Evolutionary conservation across 2,797 vertebrate species (phyloP).

Genomic region (Sebastes kiyomatsui): DNA sequence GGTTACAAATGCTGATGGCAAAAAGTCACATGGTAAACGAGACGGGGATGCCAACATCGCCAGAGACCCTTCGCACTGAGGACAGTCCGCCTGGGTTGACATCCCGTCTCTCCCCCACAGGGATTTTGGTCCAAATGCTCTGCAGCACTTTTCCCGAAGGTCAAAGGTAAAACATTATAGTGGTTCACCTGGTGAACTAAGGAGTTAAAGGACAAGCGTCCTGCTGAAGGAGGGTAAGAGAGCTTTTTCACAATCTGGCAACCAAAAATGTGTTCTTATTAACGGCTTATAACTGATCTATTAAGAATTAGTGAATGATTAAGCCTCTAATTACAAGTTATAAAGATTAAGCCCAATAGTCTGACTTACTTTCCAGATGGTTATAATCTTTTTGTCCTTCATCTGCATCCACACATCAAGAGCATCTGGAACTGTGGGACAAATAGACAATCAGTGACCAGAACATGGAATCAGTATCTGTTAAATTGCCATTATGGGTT

Average conservation of each 20-base stretch:
- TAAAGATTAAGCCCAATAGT: background rate
- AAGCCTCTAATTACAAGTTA: background rate
- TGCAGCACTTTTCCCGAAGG: background rate
- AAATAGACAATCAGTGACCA: background rate
- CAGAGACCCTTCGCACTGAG: accelerated
- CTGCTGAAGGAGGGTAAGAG: background rate
- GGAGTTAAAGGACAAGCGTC: background rate
- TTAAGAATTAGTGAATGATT: background rate
- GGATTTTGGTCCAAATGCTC: background rate
- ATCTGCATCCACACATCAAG: slow-evolving; percentile 78
- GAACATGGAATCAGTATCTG: background rate
- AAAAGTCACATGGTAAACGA: too few species aligned
- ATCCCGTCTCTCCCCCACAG: accelerated
- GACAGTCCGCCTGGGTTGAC: accelerated
- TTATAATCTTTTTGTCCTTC: slow-evolving; percentile 5
- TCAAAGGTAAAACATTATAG: background rate
- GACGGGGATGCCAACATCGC: too few species aligned
- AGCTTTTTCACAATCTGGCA: background rate
- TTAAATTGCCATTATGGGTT: background rate
- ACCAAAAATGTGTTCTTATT: background rate
- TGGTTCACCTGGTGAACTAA: background rate
- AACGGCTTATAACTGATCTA: too few species aligned
- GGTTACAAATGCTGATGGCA: too few species aligned
- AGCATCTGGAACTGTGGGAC: slow-evolving; percentile 75
- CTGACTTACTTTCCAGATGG: slow-evolving; percentile 78